Evolutionary conservation across 2,797 vertebrate genomes (phyloP).

Genomic region (Eupleurogrammus muticus): DNA sequence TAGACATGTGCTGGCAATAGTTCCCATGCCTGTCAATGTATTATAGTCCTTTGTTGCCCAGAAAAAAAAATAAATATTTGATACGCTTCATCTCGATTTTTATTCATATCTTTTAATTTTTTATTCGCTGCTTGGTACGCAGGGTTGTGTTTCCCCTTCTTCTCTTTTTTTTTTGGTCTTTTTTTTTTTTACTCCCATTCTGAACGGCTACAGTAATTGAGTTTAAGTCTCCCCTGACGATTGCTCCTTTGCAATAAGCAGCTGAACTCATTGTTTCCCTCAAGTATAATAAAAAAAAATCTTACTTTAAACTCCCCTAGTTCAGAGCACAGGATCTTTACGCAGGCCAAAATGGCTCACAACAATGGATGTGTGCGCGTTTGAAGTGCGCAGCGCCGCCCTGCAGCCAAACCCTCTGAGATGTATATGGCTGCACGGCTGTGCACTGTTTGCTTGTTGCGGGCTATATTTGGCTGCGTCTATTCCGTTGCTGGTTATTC

Average conservation of each 20-base stretch:
- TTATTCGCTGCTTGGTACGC: constrained; percentile 91
- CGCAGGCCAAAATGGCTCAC: constrained; percentile 95
- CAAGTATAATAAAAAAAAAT: constrained; percentile 90
- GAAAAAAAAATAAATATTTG: constrained; percentile 99
- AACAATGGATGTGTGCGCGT: constrained; percentile 86
- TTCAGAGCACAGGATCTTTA: constrained; percentile 92
- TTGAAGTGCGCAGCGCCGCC: constrained; percentile 81
- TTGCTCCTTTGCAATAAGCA: constrained; percentile 98
- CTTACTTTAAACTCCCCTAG: constrained; percentile 94
- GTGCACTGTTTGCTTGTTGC: constrained; percentile 71
- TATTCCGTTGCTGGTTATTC: constrained; percentile 62
- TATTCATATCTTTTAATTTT: constrained; percentile 81
- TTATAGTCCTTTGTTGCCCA: constrained; percentile 99
- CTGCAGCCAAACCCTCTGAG: constrained; percentile 82
- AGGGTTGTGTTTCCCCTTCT: constrained; percentile 82
- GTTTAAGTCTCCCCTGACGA: constrained; percentile 98
- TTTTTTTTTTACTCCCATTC: constrained; percentile 86
- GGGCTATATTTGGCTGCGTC: constrained; percentile 68
- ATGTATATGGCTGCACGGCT: constrained; percentile 70
- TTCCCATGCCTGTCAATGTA: constrained; percentile 99
- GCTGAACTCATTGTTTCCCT: constrained; percentile 99
- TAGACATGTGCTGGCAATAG: constrained; percentile 97
- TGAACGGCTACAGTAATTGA: constrained; percentile 98
- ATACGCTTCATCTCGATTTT: constrained; percentile 99
- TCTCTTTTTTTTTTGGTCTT: constrained; percentile 88